A percentile compares a stretch with the other conserved stretches of the same genome.
These are phyloP conservation scores for Brachionus angularis DNA, from an alignment of 1,140 invertebrate species.

Conservation along the genomic window DNA sequence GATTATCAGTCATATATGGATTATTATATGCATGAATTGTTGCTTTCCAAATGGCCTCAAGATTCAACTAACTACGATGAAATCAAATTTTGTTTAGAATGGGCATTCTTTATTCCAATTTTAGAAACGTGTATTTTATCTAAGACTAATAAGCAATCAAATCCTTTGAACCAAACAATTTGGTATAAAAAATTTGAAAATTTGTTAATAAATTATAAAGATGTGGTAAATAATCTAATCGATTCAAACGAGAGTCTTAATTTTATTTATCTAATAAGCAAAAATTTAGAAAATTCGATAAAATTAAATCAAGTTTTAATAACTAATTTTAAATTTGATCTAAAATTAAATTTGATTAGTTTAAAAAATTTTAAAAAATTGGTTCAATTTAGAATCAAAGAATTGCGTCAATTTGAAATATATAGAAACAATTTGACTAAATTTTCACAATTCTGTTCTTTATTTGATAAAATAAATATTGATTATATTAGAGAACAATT, in stretches of 20 bases:
- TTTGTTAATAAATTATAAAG: not conserved
- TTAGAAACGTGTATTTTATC: not conserved
- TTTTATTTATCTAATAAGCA: not conserved
- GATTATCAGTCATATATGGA: not conserved
- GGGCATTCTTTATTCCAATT: not conserved
- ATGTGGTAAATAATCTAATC: conserved; percentile 2
- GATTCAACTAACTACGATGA: not conserved
- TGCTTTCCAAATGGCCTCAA: not conserved
- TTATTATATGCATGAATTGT: not conserved
- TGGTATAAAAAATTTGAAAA: not conserved
- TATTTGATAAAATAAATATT: too few species aligned
- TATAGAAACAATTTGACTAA: too few species aligned
- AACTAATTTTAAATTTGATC: not conserved
- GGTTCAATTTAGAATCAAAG: too few species aligned
- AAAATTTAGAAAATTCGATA: not conserved
- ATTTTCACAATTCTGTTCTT: too few species aligned
- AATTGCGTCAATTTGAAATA: too few species aligned
- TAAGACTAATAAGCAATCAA: not conserved
- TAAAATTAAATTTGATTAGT: too few species aligned
- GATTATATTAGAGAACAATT: too few species aligned
- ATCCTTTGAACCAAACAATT: not conserved
- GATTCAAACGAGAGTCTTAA: not conserved
- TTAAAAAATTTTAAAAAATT: too few species aligned
- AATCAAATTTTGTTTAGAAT: not conserved
- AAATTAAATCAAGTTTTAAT: not conserved